phyloP scores from a whole-genome alignment of 2,888 invertebrate species.

The Eristalis tenax region DNA sequence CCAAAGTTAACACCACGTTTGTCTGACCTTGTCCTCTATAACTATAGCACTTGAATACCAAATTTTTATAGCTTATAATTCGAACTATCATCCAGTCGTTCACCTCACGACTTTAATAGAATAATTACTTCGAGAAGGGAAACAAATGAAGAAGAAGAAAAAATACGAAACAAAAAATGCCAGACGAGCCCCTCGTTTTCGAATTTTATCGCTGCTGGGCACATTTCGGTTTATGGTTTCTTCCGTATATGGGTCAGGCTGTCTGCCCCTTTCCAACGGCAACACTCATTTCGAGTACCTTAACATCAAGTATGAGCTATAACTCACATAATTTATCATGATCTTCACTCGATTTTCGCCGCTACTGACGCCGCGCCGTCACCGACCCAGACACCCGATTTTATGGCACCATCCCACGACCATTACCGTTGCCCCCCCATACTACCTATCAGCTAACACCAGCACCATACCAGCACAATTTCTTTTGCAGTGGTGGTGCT shows the following conservation, averaged over 20 bases:
- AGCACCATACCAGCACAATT: not conserved
- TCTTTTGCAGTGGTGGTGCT: not conserved
- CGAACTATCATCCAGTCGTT: constrained; percentile 57
- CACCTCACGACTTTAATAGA: constrained; percentile 63
- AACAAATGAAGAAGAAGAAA: not conserved
- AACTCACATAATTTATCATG: constrained; percentile 65
- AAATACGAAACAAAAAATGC: constrained; percentile 13
- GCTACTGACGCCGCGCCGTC: constrained; percentile 3
- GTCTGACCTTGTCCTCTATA: constrained; percentile 61
- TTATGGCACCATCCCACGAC: constrained; percentile 52
- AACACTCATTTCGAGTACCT: constrained; percentile 37
- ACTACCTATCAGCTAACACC: not conserved
- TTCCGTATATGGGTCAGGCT: constrained; percentile 53
- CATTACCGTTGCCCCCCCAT: constrained; percentile 4
- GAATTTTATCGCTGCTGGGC: constrained; percentile 47
- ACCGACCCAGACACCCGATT: constrained; percentile 62
- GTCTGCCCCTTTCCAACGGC: not conserved
- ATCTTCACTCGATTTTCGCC: constrained; percentile 50
- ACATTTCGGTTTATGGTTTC: constrained; percentile 37
- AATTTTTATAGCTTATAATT: constrained; percentile 46
- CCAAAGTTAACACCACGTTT: not conserved
- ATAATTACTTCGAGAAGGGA: constrained; percentile 39
- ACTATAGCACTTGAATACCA: constrained; percentile 24
- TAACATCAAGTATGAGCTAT: constrained; percentile 54
- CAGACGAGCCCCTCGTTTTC: constrained; percentile 35